Evolutionary conservation across 2,888 invertebrate genomes (phyloP), one percentile per base, ranked within the genome.

Genomic region (Thera obeliscata): DNA sequence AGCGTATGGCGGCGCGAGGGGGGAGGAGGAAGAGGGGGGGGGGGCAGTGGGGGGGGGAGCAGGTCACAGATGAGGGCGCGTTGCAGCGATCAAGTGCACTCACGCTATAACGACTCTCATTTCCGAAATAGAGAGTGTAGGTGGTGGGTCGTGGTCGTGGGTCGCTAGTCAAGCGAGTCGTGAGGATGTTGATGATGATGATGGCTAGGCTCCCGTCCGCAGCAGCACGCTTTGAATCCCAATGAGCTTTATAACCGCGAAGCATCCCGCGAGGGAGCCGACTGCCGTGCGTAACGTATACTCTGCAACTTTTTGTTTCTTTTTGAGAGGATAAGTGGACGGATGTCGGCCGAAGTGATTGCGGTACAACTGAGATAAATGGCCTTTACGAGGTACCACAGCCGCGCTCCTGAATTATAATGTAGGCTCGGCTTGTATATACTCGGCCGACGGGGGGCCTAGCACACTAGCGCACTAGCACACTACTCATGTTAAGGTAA

Each of bases 181-280:
- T 22, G 22, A 22, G 22, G 22, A 22, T 22, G 22, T 22, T 22
- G 22, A 22, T 22, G 22, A 38, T 38, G 6, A 38, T 46, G 43
- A 46, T 9, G 43, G 43, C 8, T 46, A 9, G 43, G 43, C 43
- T 41, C 22, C 52, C 38, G 63, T 22, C 50, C 57, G 52, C 41
- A 6, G 36, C n/a, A 43, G 5, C 55, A 62, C 57, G 65, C 58
- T 64, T 59, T 70, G 68, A 67, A 70, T 70, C 55, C 62, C 67
- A 70, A 74, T 67, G 68, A 67, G 65, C 49, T 67, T 70, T 56
- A 71, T 64, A 60, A 58, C 56, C 56, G 55, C 52, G 33, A 46
- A 58, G 64, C 58, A 54, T 43, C 58, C 35, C 64, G 38, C 58
- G 54, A 58, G 64, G 58, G 46, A 55, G 56, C 48, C 61, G 55